These are phyloP conservation scores for Amblyraja radiata DNA, from an alignment of 2,797 vertebrate genomes.

Conservation along the genomic window DNA sequence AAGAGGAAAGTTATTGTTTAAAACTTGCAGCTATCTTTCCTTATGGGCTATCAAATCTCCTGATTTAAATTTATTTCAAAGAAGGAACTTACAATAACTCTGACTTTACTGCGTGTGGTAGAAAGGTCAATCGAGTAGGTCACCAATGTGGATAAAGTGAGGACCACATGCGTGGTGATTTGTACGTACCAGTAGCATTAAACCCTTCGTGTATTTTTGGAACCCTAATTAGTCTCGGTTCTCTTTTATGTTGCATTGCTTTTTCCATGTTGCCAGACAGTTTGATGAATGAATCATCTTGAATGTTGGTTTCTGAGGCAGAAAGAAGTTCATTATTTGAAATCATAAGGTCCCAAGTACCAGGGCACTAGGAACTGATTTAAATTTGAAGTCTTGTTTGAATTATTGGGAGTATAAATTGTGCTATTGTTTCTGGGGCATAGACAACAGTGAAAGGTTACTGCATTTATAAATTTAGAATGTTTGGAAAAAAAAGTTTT, in stretches of 20 bases:
- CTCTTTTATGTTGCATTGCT: neutral
- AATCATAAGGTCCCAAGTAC: neutral
- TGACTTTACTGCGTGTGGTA: neutral
- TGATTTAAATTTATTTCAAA: neutral
- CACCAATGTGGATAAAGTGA: neutral
- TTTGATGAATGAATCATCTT: neutral
- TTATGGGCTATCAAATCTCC: neutral
- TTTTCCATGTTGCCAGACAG: neutral
- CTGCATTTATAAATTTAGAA: neutral
- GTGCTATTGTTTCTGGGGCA: neutral
- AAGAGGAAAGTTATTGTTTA: neutral
- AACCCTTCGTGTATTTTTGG: neutral
- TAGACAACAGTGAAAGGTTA: neutral
- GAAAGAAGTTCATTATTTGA: neutral
- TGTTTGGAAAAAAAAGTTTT: no score
- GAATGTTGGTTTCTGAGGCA: neutral
- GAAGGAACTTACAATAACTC: neutral
- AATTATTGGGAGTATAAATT: neutral
- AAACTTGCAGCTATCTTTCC: neutral
- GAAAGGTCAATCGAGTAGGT: neutral
- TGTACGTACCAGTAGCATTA: neutral
- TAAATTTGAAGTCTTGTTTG: neutral
- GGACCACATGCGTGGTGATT: neutral
- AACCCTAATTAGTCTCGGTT: neutral
- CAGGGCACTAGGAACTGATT: neutral